Base-by-base conservation (phyloP, 2,888 invertebrate species). In the Aradus depressus region DNA sequence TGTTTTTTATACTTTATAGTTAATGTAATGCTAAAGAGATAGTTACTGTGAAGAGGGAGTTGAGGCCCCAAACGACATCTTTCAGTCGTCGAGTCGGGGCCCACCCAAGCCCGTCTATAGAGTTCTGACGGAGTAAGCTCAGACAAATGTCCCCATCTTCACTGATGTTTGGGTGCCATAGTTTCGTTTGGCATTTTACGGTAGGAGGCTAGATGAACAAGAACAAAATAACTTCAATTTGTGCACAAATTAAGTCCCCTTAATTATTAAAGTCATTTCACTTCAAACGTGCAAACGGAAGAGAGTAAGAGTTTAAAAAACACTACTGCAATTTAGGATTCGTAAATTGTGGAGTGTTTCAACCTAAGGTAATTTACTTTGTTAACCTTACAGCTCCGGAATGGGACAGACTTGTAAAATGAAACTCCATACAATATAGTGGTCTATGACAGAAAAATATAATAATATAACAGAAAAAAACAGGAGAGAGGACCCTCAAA, bases 91-190 rank as follows among this genome's bases (percentile, higher is more conserved):
- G 72, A 1, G 91, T 95, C 1, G 93, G 93, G 8, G 92, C 90
- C 93, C 93, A 93, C 31, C 93, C 92, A 63, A 87, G 77, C 57
- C 89, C 90, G 70, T 95, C 95, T 59, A 93, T 83, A 49, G 92
- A 91, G 61, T 84, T 92, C 67, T 89, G 86, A 53, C 95, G 72
- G 52, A 96, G 71, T 45, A 96, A 72, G 37, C 92, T 93, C 32
- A 96, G 71, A 67, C 95, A 96, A 21, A 95, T 89, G 62, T 90
- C 88, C 14, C 95, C 95, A 58, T 85, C 83, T 61, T 90, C 87
- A 62, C 81, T 90, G 59, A 96, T 95, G 68, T 96, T 96, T 5
- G 95, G 95, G 72, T 96, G 95, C 91, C 93, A 95, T 41, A 95
- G 70, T 65, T 82, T 79, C n/a, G 95, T 95, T 55, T 79, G 66